Evolutionary conservation across 2,888 invertebrate species (phyloP), one percentile per base, ranked within the genome.

Genomic region (Eupeodes latifasciatus): DNA sequence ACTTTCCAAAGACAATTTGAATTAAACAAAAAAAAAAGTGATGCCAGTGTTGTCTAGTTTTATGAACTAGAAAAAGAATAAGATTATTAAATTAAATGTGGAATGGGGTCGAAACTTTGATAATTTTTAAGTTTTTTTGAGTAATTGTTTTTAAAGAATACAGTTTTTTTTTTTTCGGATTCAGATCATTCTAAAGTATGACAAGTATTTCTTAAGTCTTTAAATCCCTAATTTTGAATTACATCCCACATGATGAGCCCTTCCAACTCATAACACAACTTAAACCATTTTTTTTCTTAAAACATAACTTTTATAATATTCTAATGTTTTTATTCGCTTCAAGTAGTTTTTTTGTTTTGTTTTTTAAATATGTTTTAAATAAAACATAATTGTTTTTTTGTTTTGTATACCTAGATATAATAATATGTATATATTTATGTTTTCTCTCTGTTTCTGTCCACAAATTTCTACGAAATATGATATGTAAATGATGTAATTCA

Each of bases 401-500:
- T 27, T 27, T 27, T 82, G 86, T 86, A 82, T 89, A 75, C 79
- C 81, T 90, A 91, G 11, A 53, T 64, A 16, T 66, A 66, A 49
- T 66, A 27, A 66, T 66, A 61, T 44, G 12, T 85, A 81, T 89
- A 85, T 78, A 69, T 66, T 76, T 69, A 53, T 55, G 16, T 71
- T 53, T 64, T 51, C 49, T 72, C 55, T 69, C 71, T 81, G 53
- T 67, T 36, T 84, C 64, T 85, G 67, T 75, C 57, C 75, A 85
- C 67, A 81, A 88, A 59, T 86, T 90, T 91, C 92, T 92, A 92
- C 92, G 90, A 91, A 91, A 92, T 92, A 92, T 92, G 92, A 92
- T 92, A 92, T 92, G 92, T 92, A 90, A 90, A 90, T 91, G 93
- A 92, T 92, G 90, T 90, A 90, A 90, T 83, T 88, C 81, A 86